Percentiles rank a stretch among this genome's conserved stretches.
Evolutionary conservation across 2,797 vertebrate species (phyloP).

Genomic region (Masticophis lateralis): DNA sequence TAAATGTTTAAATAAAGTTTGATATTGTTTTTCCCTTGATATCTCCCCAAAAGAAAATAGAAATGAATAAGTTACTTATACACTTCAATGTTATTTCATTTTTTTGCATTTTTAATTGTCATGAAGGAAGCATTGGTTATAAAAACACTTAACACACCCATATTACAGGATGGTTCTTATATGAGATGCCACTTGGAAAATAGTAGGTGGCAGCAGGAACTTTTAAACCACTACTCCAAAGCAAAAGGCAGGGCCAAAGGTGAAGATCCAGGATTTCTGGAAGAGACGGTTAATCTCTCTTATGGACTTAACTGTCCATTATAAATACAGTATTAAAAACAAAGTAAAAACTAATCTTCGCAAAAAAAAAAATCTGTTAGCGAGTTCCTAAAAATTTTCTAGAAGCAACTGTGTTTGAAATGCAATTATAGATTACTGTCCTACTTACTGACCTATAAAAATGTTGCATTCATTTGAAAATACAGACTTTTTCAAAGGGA

Average conservation of each 20-base stretch:
- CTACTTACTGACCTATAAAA: background rate
- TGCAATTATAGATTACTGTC: background rate
- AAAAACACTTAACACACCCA: background rate
- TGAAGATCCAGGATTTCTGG: background rate
- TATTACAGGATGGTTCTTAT: background rate
- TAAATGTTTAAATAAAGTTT: background rate
- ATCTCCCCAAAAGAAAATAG: background rate
- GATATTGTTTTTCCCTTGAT: background rate
- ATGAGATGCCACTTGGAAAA: background rate
- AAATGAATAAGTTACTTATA: background rate
- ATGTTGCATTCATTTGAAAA: background rate
- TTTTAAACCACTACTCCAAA: background rate
- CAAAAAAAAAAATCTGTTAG: background rate
- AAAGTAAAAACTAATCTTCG: background rate
- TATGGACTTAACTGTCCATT: background rate
- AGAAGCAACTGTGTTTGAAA: background rate
- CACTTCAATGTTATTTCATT: background rate
- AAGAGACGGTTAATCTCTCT: background rate
- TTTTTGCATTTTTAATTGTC: background rate
- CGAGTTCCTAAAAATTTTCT: conserved; percentile 5
- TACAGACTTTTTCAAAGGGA: background rate
- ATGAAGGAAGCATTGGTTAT: background rate
- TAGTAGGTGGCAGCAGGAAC: background rate
- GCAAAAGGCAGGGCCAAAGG: background rate
- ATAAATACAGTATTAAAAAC: background rate